phyloP scores from a whole-genome alignment of 2,113 vertebrate species.

The Cheilinus undulatus region DNA sequence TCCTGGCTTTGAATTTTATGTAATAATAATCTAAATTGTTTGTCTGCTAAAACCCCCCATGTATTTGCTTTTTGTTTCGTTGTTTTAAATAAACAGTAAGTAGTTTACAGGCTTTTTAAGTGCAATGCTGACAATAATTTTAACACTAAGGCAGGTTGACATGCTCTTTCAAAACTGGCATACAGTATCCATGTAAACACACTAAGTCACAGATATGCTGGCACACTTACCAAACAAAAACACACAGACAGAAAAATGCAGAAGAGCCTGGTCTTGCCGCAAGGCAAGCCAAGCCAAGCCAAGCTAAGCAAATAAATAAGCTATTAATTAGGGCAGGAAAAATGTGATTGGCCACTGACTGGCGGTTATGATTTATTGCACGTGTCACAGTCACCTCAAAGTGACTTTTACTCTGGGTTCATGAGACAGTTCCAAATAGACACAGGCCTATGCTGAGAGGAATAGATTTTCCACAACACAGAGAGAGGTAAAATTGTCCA shows the following conservation, averaged over 20 bases:
- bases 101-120: constrained; percentile 23
- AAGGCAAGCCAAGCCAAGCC: constrained; percentile 56
- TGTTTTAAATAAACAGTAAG: neutral
- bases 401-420: constrained; percentile 73
- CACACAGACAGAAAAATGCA: constrained; percentile 32
- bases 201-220: neutral
- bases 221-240: constrained; percentile 40
- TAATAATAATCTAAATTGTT: constrained; percentile 36
- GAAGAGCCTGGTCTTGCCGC: constrained; percentile 36
- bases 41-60: constrained; percentile 32
- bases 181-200: neutral
- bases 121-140: constrained; percentile 23
- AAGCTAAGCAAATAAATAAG: constrained; percentile 82
- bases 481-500: constrained; percentile 74
- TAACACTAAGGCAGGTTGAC: constrained; percentile 50
- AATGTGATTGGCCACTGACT: constrained; percentile 79
- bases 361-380: constrained; percentile 82
- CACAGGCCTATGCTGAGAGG: constrained; percentile 64
- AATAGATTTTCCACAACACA: constrained; percentile 75
- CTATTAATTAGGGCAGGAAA: constrained; percentile 85
- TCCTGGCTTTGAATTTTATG: constrained; percentile 34
- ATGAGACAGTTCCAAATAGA: constrained; percentile 72
- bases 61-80: neutral
- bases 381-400: constrained; percentile 78
- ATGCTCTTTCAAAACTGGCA: constrained; percentile 51